Base-by-base conservation (phyloP, 2,888 invertebrate species). In the Rhorus exstirpatorius region DNA sequence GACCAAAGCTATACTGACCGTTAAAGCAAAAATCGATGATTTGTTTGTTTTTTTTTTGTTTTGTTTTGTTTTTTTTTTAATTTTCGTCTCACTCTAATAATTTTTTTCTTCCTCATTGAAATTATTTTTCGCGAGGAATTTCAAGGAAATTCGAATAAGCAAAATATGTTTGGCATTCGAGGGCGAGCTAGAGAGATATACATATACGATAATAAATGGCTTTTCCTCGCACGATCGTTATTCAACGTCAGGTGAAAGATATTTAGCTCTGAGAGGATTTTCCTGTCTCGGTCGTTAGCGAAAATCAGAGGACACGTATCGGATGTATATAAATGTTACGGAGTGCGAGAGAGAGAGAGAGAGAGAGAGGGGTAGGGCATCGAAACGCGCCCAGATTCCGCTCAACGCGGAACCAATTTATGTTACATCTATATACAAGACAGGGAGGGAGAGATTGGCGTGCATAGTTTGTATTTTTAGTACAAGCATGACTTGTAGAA, bases 281-380 rank as follows among this genome's bases (percentile, higher is more conserved):
- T 74, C 79, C 79, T 79, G 79, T 79, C 72, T 79, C 72, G 65
- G 65, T 79, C 79, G 79, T 79, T 79, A 71, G 35, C 46, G 79
- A 77, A 41, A 49, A 60, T 17, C 19, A 60, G 68, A 17, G 38
- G 26, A 68, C 51, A 70, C 21, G 26, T 44, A 21, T 63, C 7
- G 21, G 21, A 24, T 41, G 26, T 41, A 41, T 21, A 53, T 7
- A 51, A 7, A 41, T 46, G 21, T 60, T 26, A 24, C 21, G 10
- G 1, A 6, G 51, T n/a, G n/a, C n/a, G n/a, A n/a, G n/a, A n/a
- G n/a, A n/a, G n/a, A n/a, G n/a, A n/a, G n/a, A n/a, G n/a, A n/a
- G n/a, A n/a, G n/a, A n/a, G n/a, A n/a, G n/a, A n/a, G 17, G 63
- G 63, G 74, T 74, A 74, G 46, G 61, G 67, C 68, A n/a, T 24